Evolutionary conservation across 2,113 vertebrate genomes (phyloP).

Genomic region (Neodon shergylaensis): DNA sequence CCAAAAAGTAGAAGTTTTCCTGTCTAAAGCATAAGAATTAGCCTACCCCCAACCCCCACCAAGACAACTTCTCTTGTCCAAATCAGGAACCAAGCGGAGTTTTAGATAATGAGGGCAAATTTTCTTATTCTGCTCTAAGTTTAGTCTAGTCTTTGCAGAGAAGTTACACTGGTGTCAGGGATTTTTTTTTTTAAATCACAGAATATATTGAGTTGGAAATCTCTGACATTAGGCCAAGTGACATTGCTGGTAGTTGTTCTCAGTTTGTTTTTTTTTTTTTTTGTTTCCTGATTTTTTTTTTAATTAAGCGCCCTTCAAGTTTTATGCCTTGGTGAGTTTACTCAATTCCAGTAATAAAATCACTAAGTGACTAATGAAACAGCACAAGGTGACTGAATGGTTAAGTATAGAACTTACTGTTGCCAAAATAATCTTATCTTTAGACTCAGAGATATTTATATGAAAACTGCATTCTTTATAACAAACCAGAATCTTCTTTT

Average conservation of each 20-base stretch:
- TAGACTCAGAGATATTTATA: conserved; percentile 76
- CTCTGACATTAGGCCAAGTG: conserved; percentile 65
- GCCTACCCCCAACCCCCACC: neutral
- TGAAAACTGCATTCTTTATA: conserved; percentile 77
- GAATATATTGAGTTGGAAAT: conserved; percentile 69
- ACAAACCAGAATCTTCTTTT: conserved; percentile 78
- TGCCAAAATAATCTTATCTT: conserved; percentile 77
- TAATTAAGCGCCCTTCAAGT: conserved; percentile 56
- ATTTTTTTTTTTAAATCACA: conserved; percentile 52
- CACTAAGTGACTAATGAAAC: conserved; percentile 24
- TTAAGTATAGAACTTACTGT: conserved; percentile 69
- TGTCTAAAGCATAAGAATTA: conserved; percentile 46
- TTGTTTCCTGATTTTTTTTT: neutral
- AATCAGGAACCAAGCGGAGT: conserved; percentile 46
- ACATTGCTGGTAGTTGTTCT: conserved; percentile 57
- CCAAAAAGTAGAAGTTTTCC: conserved; percentile 66
- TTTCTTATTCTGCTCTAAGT: conserved; percentile 64
- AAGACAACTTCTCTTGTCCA: neutral
- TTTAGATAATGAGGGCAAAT: conserved; percentile 53
- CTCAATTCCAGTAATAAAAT: conserved; percentile 49
- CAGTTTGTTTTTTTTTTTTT: neutral
- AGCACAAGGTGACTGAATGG: conserved; percentile 60
- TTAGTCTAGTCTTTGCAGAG: conserved; percentile 62
- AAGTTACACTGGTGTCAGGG: conserved; percentile 62
- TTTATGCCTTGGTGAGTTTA: conserved; percentile 38